Evolutionary conservation across 2,797 vertebrate species (phyloP).

Genomic region (Propithecus perrieri): DNA sequence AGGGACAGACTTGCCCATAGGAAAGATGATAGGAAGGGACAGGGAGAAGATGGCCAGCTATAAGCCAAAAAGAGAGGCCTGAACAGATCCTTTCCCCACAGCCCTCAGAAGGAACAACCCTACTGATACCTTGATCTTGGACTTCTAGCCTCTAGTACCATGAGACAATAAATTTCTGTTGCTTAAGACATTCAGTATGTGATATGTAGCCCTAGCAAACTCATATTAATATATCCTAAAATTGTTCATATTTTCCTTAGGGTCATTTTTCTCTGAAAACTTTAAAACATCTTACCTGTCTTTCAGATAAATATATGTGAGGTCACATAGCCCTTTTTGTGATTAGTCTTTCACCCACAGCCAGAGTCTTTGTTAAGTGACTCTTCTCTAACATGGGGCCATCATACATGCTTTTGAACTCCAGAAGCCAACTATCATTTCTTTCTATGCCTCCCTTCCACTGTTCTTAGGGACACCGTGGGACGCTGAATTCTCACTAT

Average conservation of each 20-base stretch:
- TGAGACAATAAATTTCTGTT: background rate
- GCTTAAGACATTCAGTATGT: background rate
- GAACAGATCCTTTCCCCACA: background rate
- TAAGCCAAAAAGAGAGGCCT: background rate
- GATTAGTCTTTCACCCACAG: background rate
- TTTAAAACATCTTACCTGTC: background rate
- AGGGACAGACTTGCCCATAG: background rate
- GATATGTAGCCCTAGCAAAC: background rate
- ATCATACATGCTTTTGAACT: background rate
- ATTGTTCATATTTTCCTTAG: background rate
- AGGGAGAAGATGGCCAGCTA: background rate
- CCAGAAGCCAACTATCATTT: background rate
- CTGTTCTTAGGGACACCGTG: background rate
- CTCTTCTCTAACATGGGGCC: background rate
- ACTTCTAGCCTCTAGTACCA: background rate
- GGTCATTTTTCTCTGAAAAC: background rate
- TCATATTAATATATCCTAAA: background rate
- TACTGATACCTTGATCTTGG: background rate
- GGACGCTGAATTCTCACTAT: background rate
- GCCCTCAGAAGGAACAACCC: background rate
- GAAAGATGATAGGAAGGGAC: background rate
- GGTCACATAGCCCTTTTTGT: fast-evolving
- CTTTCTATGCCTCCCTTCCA: background rate
- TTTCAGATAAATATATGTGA: background rate
- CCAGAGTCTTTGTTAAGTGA: background rate